A percentile compares a stretch with the other conserved stretches of the same genome.
Conservation (phyloP, 2,888 invertebrate genomes). For the Willowsia nigromaculata region DNA sequence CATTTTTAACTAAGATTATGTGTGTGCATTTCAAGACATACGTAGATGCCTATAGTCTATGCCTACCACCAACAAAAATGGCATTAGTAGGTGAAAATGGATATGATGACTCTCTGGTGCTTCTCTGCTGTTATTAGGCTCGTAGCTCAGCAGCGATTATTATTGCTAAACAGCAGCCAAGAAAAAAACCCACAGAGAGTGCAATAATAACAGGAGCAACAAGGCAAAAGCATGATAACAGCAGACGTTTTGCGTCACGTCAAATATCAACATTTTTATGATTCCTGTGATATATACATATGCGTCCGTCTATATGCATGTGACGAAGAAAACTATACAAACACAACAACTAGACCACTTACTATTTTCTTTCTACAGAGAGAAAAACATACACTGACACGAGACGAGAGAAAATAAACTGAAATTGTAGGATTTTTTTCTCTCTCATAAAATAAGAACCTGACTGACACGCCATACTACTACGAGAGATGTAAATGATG, state of each 20-base stretch:
- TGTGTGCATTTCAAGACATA: neutral
- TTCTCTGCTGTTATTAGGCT: neutral
- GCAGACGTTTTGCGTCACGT: slow-evolving; percentile 68
- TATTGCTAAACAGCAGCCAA: slow-evolving; percentile 46
- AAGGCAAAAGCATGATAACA: slow-evolving; percentile 26
- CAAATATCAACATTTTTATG: slow-evolving; percentile 71
- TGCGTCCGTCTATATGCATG: neutral
- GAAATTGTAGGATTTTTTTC: neutral
- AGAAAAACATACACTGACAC: slow-evolving; percentile 33
- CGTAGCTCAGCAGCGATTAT: slow-evolving; percentile 22
- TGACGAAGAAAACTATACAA: neutral
- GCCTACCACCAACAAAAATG: neutral
- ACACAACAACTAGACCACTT: neutral
- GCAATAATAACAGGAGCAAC: slow-evolving; percentile 34
- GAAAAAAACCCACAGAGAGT: slow-evolving; percentile 54
- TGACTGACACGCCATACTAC: neutral
- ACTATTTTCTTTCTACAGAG: neutral
- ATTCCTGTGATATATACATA: slow-evolving; percentile 11
- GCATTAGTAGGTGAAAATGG: slow-evolving; percentile 30
- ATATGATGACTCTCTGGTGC: neutral
- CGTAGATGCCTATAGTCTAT: neutral
- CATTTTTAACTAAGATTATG: neutral
- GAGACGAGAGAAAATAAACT: slow-evolving; percentile 42
- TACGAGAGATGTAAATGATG: neutral
- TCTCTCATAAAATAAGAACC: neutral